Evolutionary conservation across 2,888 invertebrate genomes (phyloP).

Genomic region (Drosophila robusta): DNA sequence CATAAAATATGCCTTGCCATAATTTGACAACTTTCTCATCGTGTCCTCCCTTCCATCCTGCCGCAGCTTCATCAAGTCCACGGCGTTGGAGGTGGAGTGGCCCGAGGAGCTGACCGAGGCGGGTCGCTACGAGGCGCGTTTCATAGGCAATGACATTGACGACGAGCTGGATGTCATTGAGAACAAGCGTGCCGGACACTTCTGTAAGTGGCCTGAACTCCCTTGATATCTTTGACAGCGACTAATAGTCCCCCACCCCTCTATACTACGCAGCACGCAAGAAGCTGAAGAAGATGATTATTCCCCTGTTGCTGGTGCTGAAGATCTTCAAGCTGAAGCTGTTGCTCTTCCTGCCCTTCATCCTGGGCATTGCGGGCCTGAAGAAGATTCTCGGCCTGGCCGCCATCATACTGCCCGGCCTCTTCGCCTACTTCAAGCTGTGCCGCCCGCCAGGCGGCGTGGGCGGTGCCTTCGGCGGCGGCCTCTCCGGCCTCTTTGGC

Average conservation of each 20-base stretch:
- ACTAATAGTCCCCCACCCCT: constrained; percentile 5
- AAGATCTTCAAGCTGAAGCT: constrained; percentile 94
- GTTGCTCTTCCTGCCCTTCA: constrained; percentile 92
- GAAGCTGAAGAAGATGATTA: constrained; percentile 92
- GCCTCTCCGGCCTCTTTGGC: constrained; percentile 81
- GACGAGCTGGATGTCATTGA: constrained; percentile 93
- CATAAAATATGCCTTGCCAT: constrained; percentile 54
- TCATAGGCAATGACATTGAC: constrained; percentile 93
- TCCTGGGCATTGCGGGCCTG: constrained; percentile 93
- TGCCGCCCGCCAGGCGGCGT: constrained; percentile 90
- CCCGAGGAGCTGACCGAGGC: constrained; percentile 91
- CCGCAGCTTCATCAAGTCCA: constrained; percentile 90
- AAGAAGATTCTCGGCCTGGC: constrained; percentile 93
- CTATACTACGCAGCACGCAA: constrained; percentile 88
- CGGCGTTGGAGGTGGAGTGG: constrained; percentile 90
- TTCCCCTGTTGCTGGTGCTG: constrained; percentile 92
- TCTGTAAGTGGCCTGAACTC: constrained; percentile 88
- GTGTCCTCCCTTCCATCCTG: not conserved
- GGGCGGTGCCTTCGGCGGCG: constrained; percentile 83
- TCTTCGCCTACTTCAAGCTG: constrained; percentile 94
- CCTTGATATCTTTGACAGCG: constrained; percentile 12
- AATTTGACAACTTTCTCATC: constrained; percentile 29
- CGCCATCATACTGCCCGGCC: constrained; percentile 91
- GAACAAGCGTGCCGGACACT: constrained; percentile 90
- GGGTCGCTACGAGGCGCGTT: constrained; percentile 91